Conservation (phyloP, 1,140 invertebrate genomes). For the Charaxes varanes region DNA sequence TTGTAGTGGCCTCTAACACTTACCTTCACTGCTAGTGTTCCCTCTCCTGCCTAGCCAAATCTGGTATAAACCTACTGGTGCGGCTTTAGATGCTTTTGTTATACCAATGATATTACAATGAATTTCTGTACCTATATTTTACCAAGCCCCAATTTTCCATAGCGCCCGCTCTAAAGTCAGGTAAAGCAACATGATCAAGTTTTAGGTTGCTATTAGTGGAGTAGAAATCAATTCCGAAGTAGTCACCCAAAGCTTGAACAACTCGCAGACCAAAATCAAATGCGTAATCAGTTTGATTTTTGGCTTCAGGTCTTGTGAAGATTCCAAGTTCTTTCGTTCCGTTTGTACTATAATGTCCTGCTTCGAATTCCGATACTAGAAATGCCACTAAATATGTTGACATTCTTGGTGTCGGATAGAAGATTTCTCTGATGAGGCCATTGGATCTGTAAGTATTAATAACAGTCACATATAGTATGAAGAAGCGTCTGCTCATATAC, state of each 20-base stretch:
- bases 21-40: too few relatives aligned
- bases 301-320: slow-evolving; percentile 82
- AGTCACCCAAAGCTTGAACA: slow-evolving; percentile 50
- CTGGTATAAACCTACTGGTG: too few relatives aligned
- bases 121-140: slow-evolving; percentile 77
- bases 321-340: slow-evolving; percentile 76
- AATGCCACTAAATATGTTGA: slow-evolving; percentile 90
- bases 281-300: slow-evolving; percentile 73
- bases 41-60: too few relatives aligned
- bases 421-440: slow-evolving; percentile 69
- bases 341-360: slow-evolving; percentile 20
- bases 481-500: too few relatives aligned
- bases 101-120: too few relatives aligned
- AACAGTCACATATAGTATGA: too few relatives aligned
- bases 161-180: slow-evolving; percentile 80
- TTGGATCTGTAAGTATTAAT: slow-evolving; percentile 35
- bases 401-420: slow-evolving; percentile 83
- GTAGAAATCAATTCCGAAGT: slow-evolving; percentile 58
- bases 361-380: slow-evolving; percentile 75
- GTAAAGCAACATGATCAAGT: slow-evolving; percentile 80
- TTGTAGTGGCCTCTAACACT: too few relatives aligned
- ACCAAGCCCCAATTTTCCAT: slow-evolving; percentile 86
- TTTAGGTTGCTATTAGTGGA: slow-evolving; percentile 60
- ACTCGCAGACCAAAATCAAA: slow-evolving; percentile 65
- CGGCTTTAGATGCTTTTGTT: too few relatives aligned